These are phyloP conservation scores for Urocolius indicus DNA, from an alignment of 2,113 vertebrate species.

Conservation along the genomic window DNA sequence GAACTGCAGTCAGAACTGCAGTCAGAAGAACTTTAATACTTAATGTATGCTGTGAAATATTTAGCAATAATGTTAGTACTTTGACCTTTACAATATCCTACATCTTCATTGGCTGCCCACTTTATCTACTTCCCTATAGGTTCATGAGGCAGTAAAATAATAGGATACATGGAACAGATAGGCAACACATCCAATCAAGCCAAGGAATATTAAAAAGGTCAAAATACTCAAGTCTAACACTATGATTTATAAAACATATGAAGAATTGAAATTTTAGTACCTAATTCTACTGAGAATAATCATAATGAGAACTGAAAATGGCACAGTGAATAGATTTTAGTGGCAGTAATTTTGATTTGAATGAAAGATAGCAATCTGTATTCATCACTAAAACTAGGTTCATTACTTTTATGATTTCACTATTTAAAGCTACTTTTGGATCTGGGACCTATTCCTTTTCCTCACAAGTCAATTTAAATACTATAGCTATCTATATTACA, in stretches of 20 bases:
- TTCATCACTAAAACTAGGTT: constrained; percentile 49
- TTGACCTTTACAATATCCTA: constrained; percentile 60
- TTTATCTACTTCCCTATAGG: constrained; percentile 30
- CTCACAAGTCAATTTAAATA: constrained; percentile 35
- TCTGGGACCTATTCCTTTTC: constrained; percentile 11
- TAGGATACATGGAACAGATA: neutral
- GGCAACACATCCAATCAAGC: constrained; percentile 45
- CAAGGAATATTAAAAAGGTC: constrained; percentile 68
- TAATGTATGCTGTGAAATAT: constrained; percentile 37
- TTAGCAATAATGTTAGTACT: constrained; percentile 68
- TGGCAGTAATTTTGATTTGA: constrained; percentile 61
- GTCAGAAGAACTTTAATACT: constrained; percentile 34
- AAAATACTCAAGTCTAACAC: constrained; percentile 61
- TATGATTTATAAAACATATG: constrained; percentile 68
- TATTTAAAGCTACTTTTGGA: constrained; percentile 27
- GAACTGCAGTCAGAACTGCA: neutral
- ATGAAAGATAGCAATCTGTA: constrained; percentile 34
- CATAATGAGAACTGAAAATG: constrained; percentile 64
- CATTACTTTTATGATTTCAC: constrained; percentile 66
- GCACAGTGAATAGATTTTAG: constrained; percentile 56
- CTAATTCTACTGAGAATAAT: constrained; percentile 56
- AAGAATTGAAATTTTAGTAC: constrained; percentile 61
- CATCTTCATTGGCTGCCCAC: constrained; percentile 21
- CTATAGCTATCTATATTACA: neutral
- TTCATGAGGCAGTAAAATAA: constrained; percentile 34